Base-by-base conservation (phyloP, 2,113 vertebrate genomes). In the Rhinogobius similis region DNA sequence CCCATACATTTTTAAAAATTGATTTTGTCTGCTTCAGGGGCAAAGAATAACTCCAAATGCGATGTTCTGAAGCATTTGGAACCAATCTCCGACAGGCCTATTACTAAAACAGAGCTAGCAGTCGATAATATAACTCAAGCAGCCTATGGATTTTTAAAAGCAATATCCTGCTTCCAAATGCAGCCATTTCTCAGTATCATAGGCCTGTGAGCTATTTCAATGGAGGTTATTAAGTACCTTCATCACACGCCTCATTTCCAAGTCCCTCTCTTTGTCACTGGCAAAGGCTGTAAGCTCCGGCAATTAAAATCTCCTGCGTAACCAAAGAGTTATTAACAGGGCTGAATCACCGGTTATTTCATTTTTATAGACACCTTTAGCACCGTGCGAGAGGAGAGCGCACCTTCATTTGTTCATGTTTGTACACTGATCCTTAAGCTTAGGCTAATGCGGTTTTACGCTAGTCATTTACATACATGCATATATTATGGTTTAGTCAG, bases 181-280 rank as follows among this genome's bases (percentile, higher is more conserved):
- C 77, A 82, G 76, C 56, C 36, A 84, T 90, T 82, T 82, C 76
- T 86, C 77, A 82, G 72, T 68, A 85, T 84, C 82, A 87, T 82
- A 89, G 72, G 72, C 79, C 89, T 80, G 46, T 38, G 68, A 87
- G 84, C 81, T 80, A 75, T 86, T 87, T 78, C 63, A 87, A 88
- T 80, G 70, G 80, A 78, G 73, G 78, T 89, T 90, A 89, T 89
- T 88, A 88, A 87, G 63, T 82, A 89, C 84, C 82, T 89, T 82
- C 85, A 89, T 83, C 82, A 79, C 73, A 79, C 75, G 29, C 68
- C 82, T 85, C 73, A 66, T 87, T 87, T 90, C 75, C 71, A 84
- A 85, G 67, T 68, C 78, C 58, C 73, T 73, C 81, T 70, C 72
- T 76, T 81, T 78, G 81, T 88, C 69, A 76, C 24, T 72, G 72